phyloP scores from a whole-genome alignment of 2,113 vertebrate genomes.

The Elephantulus edwardii region DNA sequence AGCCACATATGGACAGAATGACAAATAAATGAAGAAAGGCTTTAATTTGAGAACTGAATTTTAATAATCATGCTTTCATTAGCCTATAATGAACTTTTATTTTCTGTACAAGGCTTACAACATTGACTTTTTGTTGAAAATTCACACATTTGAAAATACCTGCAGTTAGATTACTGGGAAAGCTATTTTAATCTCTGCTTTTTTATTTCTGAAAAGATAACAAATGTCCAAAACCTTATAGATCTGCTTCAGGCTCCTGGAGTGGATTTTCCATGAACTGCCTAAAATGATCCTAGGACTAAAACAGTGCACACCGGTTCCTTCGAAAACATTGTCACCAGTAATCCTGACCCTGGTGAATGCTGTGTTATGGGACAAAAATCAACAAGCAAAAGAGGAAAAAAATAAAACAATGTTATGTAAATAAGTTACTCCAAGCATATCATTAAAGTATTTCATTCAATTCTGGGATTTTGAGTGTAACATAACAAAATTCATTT shows the following conservation, averaged over 20 bases:
- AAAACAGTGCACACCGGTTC: neutral
- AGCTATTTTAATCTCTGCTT: neutral
- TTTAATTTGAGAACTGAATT: neutral
- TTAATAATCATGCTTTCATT: neutral
- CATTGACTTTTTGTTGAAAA: neutral
- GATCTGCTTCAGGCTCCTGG: conserved; percentile 39
- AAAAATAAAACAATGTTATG: neutral
- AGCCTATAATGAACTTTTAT: neutral
- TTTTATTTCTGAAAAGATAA: conserved; percentile 38
- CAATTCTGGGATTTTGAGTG: conserved; percentile 48
- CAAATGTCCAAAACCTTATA: conserved; percentile 45
- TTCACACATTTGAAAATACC: neutral
- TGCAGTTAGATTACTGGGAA: neutral
- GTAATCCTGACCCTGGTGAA: neutral
- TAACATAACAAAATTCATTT: conserved; percentile 51
- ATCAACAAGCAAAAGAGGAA: neutral
- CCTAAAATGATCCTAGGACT: conserved; percentile 18
- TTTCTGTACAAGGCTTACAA: neutral
- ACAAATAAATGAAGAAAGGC: neutral
- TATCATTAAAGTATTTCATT: neutral
- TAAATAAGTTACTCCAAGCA: conserved; percentile 19
- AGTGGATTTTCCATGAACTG: conserved; percentile 42
- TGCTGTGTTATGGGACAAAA: neutral
- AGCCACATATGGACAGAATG: neutral
- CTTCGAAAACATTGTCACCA: neutral